phyloP scores from a whole-genome alignment of 2,113 vertebrate genomes.

The Calidris pygmaea region DNA sequence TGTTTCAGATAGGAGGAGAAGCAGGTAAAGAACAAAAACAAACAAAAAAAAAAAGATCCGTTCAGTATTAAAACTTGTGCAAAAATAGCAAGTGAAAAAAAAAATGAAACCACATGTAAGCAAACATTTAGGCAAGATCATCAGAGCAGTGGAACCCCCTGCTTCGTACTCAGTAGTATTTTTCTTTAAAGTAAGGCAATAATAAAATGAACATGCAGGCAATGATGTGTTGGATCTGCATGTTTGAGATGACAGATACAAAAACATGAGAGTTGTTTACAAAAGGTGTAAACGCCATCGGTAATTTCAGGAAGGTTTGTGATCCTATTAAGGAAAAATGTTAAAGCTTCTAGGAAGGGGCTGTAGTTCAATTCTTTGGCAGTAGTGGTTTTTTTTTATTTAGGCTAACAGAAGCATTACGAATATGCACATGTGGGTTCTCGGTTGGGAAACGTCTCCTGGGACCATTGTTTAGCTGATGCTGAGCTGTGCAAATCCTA shows the following conservation, averaged over 20 bases:
- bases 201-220: slow-evolving; percentile 77
- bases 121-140: slow-evolving; percentile 68
- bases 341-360: slow-evolving; percentile 76
- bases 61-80: slow-evolving; percentile 64
- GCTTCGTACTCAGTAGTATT: slow-evolving; percentile 82
- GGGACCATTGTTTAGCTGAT: slow-evolving; percentile 87
- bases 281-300: slow-evolving; percentile 66
- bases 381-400: slow-evolving; percentile 85
- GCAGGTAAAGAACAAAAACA: background rate
- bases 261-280: slow-evolving; percentile 63
- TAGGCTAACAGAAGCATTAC: slow-evolving; percentile 85
- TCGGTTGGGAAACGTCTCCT: slow-evolving; percentile 63
- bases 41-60: background rate
- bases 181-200: slow-evolving; percentile 86
- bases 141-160: slow-evolving; percentile 70
- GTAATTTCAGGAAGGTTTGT: slow-evolving; percentile 59
- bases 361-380: slow-evolving; percentile 92
- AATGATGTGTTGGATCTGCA: slow-evolving; percentile 77
- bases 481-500: slow-evolving; percentile 99
- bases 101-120: slow-evolving; percentile 74
- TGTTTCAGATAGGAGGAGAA: slow-evolving; percentile 47
- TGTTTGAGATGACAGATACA: slow-evolving; percentile 73
- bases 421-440: slow-evolving; percentile 76
- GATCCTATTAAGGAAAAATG: slow-evolving; percentile 68
- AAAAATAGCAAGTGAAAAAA: slow-evolving; percentile 64